Evolutionary conservation across 37 sponge, comb jelly and placozoan genomes (phyloP).

Genomic region (Geodia barretti): DNA sequence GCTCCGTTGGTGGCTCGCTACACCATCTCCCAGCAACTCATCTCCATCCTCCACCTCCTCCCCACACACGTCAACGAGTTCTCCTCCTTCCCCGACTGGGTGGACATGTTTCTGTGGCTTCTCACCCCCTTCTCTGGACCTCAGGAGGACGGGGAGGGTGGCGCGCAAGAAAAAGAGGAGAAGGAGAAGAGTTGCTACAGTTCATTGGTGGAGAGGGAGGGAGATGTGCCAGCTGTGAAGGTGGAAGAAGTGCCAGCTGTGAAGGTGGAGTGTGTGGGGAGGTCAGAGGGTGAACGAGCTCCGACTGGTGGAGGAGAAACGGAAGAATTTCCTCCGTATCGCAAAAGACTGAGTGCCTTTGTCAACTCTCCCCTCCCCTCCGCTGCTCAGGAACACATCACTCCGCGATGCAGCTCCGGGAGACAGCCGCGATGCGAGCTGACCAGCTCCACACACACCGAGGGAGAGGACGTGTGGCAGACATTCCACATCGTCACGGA

Average conservation of each 20-base stretch:
- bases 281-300: not conserved
- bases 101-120: constrained; percentile 65
- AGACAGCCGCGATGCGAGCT: not conserved
- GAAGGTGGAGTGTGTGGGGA: not conserved
- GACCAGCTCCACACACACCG: not conserved
- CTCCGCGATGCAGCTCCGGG: not conserved
- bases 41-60: constrained; percentile 67
- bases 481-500: constrained; percentile 46
- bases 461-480: constrained; percentile 11
- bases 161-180: not conserved
- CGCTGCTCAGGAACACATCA: not conserved
- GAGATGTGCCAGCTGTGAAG: not conserved
- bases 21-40: constrained; percentile 66
- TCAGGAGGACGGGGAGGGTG: too few relatives aligned
- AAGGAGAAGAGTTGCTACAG: not conserved
- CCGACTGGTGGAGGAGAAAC: too few relatives aligned
- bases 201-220: not conserved
- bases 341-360: too few relatives aligned
- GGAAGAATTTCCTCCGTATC: too few relatives aligned
- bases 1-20: constrained; percentile 35
- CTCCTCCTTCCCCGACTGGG: constrained; percentile 54
- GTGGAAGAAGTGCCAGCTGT: not conserved
- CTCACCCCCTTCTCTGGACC: constrained; percentile 26
- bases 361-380: too few relatives aligned
- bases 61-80: constrained; percentile 59